Evolutionary conservation across 2,797 vertebrate genomes (phyloP).

Genomic region (Furcifer pardalis): DNA sequence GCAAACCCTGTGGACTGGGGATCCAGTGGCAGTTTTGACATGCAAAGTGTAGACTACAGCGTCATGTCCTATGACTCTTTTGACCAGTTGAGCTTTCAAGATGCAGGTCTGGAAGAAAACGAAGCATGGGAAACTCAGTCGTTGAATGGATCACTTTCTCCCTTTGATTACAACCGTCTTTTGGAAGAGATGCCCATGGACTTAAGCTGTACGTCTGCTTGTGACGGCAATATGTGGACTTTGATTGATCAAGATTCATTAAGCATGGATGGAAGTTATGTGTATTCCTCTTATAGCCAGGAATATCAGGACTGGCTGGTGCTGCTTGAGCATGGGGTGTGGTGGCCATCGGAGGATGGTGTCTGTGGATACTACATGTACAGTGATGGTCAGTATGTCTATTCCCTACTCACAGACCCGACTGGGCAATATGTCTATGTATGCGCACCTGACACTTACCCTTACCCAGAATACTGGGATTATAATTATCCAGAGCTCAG

Average conservation of each 20-base stretch:
- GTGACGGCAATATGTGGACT: constrained; percentile 67
- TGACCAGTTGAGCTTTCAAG: constrained; percentile 80
- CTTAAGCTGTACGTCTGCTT: constrained; percentile 76
- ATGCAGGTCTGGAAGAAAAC: constrained; percentile 82
- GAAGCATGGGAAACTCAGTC: constrained; percentile 79
- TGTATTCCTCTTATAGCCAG: constrained; percentile 82
- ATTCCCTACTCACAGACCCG: constrained; percentile 92
- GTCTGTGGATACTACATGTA: constrained; percentile 96
- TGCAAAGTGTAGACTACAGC: constrained; percentile 72
- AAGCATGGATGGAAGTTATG: constrained; percentile 76
- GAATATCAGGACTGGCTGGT: constrained; percentile 93
- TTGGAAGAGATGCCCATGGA: constrained; percentile 78
- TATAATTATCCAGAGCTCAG: constrained; percentile 73
- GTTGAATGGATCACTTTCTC: constrained; percentile 75
- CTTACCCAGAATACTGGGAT: constrained; percentile 76
- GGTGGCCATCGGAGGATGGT: constrained; percentile 94
- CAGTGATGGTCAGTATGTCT: constrained; percentile 91
- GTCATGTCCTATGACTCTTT: constrained; percentile 67
- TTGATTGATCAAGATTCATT: constrained; percentile 70
- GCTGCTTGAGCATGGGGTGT: constrained; percentile 90
- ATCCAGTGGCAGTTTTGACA: constrained; percentile 78
- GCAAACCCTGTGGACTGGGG: constrained; percentile 77
- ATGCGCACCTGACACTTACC: constrained; percentile 81
- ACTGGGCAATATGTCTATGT: constrained; percentile 90
- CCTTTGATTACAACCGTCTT: constrained; percentile 67